Percentiles rank a stretch among this genome's conserved stretches.
Evolutionary conservation across 2,113 vertebrate species (phyloP).

Genomic region (Limanda limanda): DNA sequence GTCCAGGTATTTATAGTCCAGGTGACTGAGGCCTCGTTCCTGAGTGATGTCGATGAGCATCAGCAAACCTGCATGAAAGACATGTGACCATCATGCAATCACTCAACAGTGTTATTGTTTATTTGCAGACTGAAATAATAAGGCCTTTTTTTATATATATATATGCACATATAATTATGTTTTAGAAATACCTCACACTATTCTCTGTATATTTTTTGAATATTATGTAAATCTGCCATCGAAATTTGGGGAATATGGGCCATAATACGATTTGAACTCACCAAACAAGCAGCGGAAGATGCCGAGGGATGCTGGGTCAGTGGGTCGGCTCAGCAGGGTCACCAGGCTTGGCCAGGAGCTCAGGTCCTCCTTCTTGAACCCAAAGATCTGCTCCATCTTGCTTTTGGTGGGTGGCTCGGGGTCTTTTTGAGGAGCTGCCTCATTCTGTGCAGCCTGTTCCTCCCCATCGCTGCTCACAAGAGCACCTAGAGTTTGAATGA

Average conservation of each 20-base stretch:
- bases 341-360: constrained; percentile 86
- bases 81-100: background rate
- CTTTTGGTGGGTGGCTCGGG: constrained; percentile 29
- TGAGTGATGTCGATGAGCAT: constrained; percentile 94
- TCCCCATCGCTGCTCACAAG: constrained; percentile 54
- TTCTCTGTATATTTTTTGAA: too few species aligned
- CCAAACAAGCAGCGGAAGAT: constrained; percentile 92
- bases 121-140: too few species aligned
- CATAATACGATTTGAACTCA: constrained; percentile 60
- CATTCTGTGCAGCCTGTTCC: constrained; percentile 29
- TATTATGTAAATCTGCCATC: too few species aligned
- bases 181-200: too few species aligned
- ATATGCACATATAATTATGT: too few species aligned
- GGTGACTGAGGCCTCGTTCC: constrained; percentile 91
- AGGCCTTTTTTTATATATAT: too few species aligned
- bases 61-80: constrained; percentile 83
- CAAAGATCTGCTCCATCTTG: constrained; percentile 84
- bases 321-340: constrained; percentile 87
- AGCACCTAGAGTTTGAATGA: constrained; percentile 53
- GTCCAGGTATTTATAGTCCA: constrained; percentile 92
- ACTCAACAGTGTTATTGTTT: too few species aligned
- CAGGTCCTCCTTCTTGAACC: constrained; percentile 86
- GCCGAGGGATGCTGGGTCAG: constrained; percentile 88
- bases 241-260: too few species aligned
- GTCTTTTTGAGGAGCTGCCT: constrained; percentile 16